These are phyloP conservation scores for Lasioglossum figueresi DNA, from an alignment of 2,888 invertebrate species.

Conservation along the genomic window DNA sequence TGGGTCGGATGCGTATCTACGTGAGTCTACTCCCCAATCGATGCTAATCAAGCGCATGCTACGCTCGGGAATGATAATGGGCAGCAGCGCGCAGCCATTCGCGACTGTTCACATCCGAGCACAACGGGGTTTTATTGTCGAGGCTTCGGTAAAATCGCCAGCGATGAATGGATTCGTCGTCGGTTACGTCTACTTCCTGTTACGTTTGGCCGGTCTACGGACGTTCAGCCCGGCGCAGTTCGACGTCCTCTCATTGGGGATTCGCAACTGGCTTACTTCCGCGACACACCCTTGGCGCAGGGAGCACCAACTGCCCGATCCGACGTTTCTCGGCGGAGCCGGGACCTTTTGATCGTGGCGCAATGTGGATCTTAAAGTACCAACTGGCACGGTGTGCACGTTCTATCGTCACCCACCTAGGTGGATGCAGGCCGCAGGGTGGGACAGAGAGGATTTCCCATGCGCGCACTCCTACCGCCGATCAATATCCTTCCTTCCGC, in stretches of 20 bases:
- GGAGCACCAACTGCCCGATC: conserved; percentile 44
- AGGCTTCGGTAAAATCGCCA: conserved; percentile 50
- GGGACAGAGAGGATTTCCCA: conserved; percentile 66
- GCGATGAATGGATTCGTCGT: conserved; percentile 63
- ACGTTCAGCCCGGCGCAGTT: conserved; percentile 51
- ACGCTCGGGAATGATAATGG: conserved; percentile 39
- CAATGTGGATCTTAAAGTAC: conserved; percentile 61
- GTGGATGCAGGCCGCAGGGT: conserved; percentile 64
- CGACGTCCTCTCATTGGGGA: conserved; percentile 50
- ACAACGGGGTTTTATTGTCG: conserved; percentile 17
- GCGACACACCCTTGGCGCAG: conserved; percentile 67
- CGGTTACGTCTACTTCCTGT: conserved; percentile 58
- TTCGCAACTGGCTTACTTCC: conserved; percentile 20
- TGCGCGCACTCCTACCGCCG: conserved; percentile 66
- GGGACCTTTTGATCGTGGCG: conserved; percentile 44
- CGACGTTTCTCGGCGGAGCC: conserved; percentile 20
- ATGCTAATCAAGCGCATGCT: conserved; percentile 56
- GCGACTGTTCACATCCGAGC: conserved; percentile 26
- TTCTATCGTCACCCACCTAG: conserved; percentile 59
- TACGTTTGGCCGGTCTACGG: conserved; percentile 55
- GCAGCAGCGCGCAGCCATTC: conserved; percentile 33
- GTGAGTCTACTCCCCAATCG: conserved; percentile 37
- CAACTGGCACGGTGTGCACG: conserved; percentile 65
- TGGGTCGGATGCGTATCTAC: conserved; percentile 14
- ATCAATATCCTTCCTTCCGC: conserved; percentile 72